Percentiles rank a stretch among this genome's conserved stretches.
phyloP scores from a whole-genome alignment of 1,140 invertebrate genomes.

The Drosophila baimaii region DNA sequence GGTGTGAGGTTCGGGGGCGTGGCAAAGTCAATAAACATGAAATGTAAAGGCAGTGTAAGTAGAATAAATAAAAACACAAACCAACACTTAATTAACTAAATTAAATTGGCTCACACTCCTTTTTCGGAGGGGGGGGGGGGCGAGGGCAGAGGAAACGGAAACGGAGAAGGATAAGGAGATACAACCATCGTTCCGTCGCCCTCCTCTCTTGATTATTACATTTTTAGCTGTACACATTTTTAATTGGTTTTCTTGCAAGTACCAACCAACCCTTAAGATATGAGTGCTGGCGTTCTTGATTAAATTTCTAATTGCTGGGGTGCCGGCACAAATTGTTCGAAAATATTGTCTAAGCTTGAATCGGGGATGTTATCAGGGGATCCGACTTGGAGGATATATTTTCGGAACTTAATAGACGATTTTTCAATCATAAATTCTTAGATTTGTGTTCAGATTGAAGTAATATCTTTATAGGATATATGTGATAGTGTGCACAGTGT shows the following conservation, averaged over 20 bases:
- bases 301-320: constrained; percentile 51
- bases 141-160: background rate
- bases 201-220: constrained; percentile 67
- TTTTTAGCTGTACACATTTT: constrained; percentile 64
- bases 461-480: background rate
- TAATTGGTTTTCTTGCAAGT: constrained; percentile 63
- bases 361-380: background rate
- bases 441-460: background rate
- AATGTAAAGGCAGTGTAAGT: constrained; percentile 74
- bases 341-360: constrained; percentile 17
- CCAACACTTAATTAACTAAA: constrained; percentile 77
- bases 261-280: constrained; percentile 27
- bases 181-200: background rate
- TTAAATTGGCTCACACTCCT: constrained; percentile 66
- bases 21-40: constrained; percentile 78
- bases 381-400: background rate
- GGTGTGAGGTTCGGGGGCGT: constrained; percentile 20
- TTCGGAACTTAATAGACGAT: background rate
- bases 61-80: constrained; percentile 74
- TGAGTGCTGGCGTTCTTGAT: constrained; percentile 32
- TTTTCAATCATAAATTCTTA: background rate
- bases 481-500: too few species aligned
- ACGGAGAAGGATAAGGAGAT: constrained; percentile 1
- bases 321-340: constrained; percentile 27
- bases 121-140: background rate